Conservation (phyloP, 2,888 invertebrate species). For the Cataglyphis albicans region DNA sequence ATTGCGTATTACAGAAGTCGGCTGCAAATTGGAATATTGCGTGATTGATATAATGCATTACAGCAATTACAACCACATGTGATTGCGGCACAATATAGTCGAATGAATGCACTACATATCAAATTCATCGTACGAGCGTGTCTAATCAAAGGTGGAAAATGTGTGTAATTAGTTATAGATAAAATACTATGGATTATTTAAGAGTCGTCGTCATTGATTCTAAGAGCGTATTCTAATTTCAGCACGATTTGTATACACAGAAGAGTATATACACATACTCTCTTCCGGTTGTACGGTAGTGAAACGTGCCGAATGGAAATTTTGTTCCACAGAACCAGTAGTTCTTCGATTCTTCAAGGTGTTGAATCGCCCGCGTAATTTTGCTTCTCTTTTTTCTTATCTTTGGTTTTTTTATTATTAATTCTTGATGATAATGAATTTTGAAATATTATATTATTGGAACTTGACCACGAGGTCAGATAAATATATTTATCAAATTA, state of each 20-base stretch:
- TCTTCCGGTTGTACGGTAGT: slow-evolving; percentile 43
- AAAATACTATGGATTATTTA: slow-evolving; percentile 49
- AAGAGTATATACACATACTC: slow-evolving; percentile 40
- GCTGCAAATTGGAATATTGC: slow-evolving; percentile 11
- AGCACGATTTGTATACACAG: slow-evolving; percentile 48
- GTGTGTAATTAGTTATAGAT: slow-evolving; percentile 41
- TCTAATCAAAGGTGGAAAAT: slow-evolving; percentile 38
- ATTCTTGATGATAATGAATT: neutral
- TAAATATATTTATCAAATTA: neutral
- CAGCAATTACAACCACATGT: neutral
- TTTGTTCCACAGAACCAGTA: slow-evolving; percentile 61
- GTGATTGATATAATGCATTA: neutral
- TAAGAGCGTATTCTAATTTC: slow-evolving; percentile 72
- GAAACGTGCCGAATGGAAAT: slow-evolving; percentile 68
- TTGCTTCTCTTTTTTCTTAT: neutral
- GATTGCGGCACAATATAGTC: neutral
- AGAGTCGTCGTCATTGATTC: slow-evolving; percentile 62
- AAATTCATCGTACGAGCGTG: neutral
- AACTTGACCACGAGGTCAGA: neutral
- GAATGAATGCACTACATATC: slow-evolving; percentile 10
- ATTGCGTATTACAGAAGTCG: neutral
- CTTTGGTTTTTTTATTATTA: neutral
- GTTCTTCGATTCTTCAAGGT: slow-evolving; percentile 52
- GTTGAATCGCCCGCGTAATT: neutral
- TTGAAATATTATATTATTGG: neutral